These are phyloP conservation scores for Apteryx mantelli DNA, from an alignment of 2,113 vertebrate genomes.

Conservation along the genomic window DNA sequence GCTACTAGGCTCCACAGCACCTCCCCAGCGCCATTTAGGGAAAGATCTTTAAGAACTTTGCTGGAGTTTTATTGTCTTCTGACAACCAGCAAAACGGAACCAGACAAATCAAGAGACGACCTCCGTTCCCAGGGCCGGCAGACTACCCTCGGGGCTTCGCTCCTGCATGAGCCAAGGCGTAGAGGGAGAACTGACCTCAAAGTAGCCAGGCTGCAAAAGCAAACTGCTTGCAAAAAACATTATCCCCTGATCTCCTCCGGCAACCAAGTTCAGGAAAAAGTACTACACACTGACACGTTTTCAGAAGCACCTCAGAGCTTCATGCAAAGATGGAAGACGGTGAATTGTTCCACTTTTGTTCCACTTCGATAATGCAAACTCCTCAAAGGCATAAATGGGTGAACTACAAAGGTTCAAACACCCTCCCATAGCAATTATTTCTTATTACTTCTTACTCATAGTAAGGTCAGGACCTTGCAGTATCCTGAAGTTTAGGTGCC, in stretches of 20 bases:
- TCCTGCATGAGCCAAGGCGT: background rate
- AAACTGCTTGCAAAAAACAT: background rate
- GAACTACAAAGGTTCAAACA: background rate
- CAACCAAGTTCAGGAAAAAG: background rate
- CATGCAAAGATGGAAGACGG: background rate
- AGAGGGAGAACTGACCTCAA: background rate
- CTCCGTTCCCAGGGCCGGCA: background rate
- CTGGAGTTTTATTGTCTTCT: background rate
- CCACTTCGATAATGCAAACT: background rate
- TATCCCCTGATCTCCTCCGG: background rate
- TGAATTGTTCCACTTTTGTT: background rate
- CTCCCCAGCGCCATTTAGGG: background rate
- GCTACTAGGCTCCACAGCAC: background rate
- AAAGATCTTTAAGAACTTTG: background rate
- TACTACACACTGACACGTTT: background rate
- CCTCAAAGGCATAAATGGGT: background rate
- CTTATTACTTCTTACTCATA: background rate
- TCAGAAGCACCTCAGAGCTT: background rate
- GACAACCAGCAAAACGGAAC: background rate
- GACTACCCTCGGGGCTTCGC: background rate
- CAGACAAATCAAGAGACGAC: background rate
- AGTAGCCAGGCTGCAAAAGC: background rate
- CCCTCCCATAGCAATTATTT: background rate
- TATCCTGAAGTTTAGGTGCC: background rate
- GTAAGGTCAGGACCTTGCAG: background rate